A percentile compares a stretch with the other conserved stretches of the same genome.
phyloP scores from a whole-genome alignment of 2,888 invertebrate species.

The Caenorhabditis imperialis region DNA sequence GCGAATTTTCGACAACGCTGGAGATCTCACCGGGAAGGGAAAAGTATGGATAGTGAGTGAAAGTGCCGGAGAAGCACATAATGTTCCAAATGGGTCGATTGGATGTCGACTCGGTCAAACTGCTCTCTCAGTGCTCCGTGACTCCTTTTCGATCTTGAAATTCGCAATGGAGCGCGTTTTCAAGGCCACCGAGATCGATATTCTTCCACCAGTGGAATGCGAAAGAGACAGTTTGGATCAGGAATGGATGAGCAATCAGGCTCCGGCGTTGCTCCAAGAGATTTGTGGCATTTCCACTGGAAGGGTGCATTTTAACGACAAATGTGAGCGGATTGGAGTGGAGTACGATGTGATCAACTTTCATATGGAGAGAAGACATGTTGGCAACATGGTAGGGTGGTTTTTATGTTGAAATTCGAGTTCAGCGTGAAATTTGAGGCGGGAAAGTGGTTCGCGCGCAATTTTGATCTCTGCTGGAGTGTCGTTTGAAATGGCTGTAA shows the following conservation, averaged over 20 bases:
- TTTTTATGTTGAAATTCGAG: too few species aligned
- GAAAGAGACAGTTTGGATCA: constrained; percentile 46
- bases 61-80: constrained; percentile 68
- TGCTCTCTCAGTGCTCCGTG: constrained; percentile 64
- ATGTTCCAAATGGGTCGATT: constrained; percentile 70
- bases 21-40: constrained; percentile 55
- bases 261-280: constrained; percentile 39
- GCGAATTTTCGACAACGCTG: constrained; percentile 63
- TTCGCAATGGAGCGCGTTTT: constrained; percentile 48
- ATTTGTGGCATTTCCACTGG: constrained; percentile 57
- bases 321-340: constrained; percentile 60
- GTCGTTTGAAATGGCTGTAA: too few species aligned
- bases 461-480: too few species aligned
- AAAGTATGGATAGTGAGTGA: constrained; percentile 76
- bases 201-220: constrained; percentile 57
- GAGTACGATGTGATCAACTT: constrained; percentile 66
- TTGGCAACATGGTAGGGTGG: constrained; percentile 60
- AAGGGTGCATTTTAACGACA: constrained; percentile 55
- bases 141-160: constrained; percentile 65
- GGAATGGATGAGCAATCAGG: constrained; percentile 56
- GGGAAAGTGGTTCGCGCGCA: too few species aligned
- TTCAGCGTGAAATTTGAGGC: too few species aligned
- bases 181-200: constrained; percentile 22
- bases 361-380: constrained; percentile 51
- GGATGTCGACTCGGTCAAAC: constrained; percentile 66